Percentiles rank a stretch among this genome's conserved stretches.
These are phyloP conservation scores for Sceloporus undulatus DNA, from an alignment of 2,113 vertebrate genomes.

Conservation along the genomic window DNA sequence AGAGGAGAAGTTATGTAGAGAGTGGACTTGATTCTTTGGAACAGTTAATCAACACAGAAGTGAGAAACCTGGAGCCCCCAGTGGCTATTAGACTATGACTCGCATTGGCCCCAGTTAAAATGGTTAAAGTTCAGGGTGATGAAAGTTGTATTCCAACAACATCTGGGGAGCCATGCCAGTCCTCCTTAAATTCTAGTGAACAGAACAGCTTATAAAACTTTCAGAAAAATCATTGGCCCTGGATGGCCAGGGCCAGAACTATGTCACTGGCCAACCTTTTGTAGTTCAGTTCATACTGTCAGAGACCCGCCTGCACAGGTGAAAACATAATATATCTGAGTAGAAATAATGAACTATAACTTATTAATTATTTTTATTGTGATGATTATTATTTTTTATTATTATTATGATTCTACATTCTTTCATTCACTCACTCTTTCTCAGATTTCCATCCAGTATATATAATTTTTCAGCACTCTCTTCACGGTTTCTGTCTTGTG, in stretches of 20 bases:
- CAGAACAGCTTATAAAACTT: too few relatives aligned
- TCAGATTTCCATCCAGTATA: not conserved
- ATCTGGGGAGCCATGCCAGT: not conserved
- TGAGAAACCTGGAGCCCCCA: not conserved
- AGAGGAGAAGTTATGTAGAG: not conserved
- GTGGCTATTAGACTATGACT: not conserved
- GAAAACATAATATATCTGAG: not conserved
- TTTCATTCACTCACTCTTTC: not conserved
- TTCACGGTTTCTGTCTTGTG: not conserved
- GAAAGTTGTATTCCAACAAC: not conserved
- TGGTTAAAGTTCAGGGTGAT: not conserved
- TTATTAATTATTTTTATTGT: not conserved
- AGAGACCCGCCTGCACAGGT: not conserved
- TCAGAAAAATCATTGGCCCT: not conserved
- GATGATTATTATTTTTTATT: too few relatives aligned
- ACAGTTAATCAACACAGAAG: not conserved
- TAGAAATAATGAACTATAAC: not conserved
- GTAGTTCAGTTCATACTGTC: not conserved
- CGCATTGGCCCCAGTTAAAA: not conserved
- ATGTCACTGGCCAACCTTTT: not conserved
- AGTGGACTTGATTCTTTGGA: not conserved
- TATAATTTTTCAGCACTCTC: not conserved
- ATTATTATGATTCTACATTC: too few relatives aligned
- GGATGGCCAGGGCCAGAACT: not conserved
- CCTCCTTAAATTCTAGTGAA: too few relatives aligned